Base-by-base conservation (phyloP, 2,113 vertebrate genomes). In the Odobenus rosmarus region DNA sequence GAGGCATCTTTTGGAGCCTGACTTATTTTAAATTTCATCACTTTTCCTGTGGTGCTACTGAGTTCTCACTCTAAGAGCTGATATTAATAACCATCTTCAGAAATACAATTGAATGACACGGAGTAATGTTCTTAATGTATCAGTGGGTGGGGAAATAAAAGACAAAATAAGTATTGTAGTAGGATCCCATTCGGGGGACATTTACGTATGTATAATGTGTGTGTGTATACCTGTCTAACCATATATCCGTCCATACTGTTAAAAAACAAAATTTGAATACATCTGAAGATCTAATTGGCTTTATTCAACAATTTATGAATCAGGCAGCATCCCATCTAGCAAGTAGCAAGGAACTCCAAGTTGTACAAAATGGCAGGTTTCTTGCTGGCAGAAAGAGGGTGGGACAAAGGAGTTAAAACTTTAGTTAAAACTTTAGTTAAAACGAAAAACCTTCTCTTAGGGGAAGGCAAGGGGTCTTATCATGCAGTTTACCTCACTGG, bases 21-120 rank as follows among this genome's bases (percentile, higher is more conserved):
- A 61, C 74, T 97, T 92, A 81, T 92, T 95, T 96, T 74, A 71
- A 36, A 72, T 92, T 72, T 64, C 90, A 87, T 95, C 79, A 53
- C 64, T 92, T 93, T 96, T 94, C 85, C 97, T 90, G 71, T 88
- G 46, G 23, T 59, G 83, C 21, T 95, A 77, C 49, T 92, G 74
- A 81, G 88, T 96, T 95, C 83, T 95, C 74, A 83, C 74, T 80
- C 81, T 61, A 81, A 95, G 93, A 95, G 80, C 31, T 59, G 61
- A 69, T 97, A 90, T 79, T 88, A 90, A 93, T 93, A 97, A 90
- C 64, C 6, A 57, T 89, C 74, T 96, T 83, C 51, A 93, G 57
- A 93, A 76, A 53, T 55, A 82, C n/a, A 85, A 74, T 42, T 69
- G n/a, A 95, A 83, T 71, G 42, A 71, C 51, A 72, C 72, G 18